phyloP scores from a whole-genome alignment of 1,140 invertebrate genomes.

The Ruditapes philippinarum region DNA sequence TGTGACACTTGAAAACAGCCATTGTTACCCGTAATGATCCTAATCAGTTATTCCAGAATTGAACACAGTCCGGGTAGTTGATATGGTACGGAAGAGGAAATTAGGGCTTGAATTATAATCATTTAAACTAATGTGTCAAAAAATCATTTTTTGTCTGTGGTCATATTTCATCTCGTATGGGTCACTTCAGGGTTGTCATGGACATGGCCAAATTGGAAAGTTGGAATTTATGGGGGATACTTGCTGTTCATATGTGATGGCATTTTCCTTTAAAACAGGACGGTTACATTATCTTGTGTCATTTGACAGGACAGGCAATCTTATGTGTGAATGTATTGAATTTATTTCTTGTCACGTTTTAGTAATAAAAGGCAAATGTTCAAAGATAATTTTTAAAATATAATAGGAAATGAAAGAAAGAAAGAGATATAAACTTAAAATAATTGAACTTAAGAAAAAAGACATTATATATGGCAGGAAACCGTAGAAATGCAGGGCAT shows the following conservation, averaged over 20 bases:
- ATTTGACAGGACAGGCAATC: neutral
- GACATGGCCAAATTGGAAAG: neutral
- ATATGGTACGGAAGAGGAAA: conserved; percentile 45
- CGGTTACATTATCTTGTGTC: conserved; percentile 5
- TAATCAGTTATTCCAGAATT: conserved; percentile 25
- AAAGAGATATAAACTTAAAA: no score
- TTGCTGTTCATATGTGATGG: neutral
- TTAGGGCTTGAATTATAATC: conserved; percentile 53
- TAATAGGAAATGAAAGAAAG: no score
- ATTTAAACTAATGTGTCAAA: conserved; percentile 65
- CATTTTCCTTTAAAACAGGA: neutral
- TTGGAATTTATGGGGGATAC: conserved; percentile 6
- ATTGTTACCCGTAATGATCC: conserved; percentile 27
- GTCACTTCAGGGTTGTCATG: conserved; percentile 35
- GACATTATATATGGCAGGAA: no score
- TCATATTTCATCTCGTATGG: conserved; percentile 40
- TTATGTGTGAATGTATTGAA: neutral
- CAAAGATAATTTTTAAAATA: no score
- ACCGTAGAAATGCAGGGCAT: no score
- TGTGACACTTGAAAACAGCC: conserved; percentile 51
- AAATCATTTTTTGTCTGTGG: conserved; percentile 40
- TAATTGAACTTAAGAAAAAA: no score
- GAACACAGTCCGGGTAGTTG: neutral
- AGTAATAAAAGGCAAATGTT: no score
- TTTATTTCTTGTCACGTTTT: neutral